phyloP scores from a whole-genome alignment of 2,888 invertebrate genomes.

The Rhorus exstirpatorius region DNA sequence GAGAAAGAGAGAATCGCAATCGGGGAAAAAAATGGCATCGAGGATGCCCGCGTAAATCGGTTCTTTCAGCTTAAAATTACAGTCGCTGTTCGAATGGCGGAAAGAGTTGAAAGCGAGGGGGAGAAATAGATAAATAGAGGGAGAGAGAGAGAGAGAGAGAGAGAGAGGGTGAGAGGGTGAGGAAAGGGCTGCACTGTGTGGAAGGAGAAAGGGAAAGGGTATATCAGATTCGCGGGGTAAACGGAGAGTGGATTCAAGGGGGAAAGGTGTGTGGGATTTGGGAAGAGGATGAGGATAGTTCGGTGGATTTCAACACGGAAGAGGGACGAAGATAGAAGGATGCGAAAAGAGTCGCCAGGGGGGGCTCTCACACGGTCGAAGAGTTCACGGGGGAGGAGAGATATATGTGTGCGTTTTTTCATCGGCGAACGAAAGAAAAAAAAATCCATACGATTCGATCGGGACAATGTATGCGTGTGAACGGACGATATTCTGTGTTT shows the following conservation, averaged over 20 bases:
- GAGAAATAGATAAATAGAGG: constrained; percentile 36
- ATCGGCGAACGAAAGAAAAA: constrained; percentile 80
- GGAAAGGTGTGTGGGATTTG: constrained; percentile 56
- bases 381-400: constrained; percentile 49
- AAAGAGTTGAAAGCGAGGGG: constrained; percentile 76
- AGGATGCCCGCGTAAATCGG: constrained; percentile 78
- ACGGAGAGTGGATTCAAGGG: constrained; percentile 53
- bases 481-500: constrained; percentile 84
- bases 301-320: constrained; percentile 51
- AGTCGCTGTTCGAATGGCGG: constrained; percentile 78
- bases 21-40: constrained; percentile 66
- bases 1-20: constrained; percentile 57
- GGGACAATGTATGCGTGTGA: constrained; percentile 85
- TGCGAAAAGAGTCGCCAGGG: constrained; percentile 33
- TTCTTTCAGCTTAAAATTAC: constrained; percentile 83
- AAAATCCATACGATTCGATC: constrained; percentile 86
- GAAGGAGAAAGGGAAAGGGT: constrained; percentile 50
- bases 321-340: constrained; percentile 58
- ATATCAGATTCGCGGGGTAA: constrained; percentile 65
- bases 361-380: constrained; percentile 28
- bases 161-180: constrained; percentile 29
- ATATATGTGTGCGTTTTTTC: constrained; percentile 77
- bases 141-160: constrained; percentile 36
- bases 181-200: constrained; percentile 63
- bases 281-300: constrained; percentile 69